Evolutionary conservation across 2,113 vertebrate species (phyloP), one percentile per base, ranked within the genome.

Genomic region (Baryphthengus martii): DNA sequence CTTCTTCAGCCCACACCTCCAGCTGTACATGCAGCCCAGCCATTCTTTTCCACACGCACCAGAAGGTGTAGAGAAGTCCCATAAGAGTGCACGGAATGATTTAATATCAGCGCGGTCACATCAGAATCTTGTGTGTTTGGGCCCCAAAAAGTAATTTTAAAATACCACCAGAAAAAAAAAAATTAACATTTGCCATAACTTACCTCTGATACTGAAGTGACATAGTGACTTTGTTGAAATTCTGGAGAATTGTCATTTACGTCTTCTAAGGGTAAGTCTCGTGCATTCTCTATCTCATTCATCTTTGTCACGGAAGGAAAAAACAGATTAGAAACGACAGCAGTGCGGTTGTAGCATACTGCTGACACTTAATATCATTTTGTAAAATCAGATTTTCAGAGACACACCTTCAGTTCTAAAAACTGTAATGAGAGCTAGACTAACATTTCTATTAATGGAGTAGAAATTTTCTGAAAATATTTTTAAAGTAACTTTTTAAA

Each of bases 221-320:
- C 90, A 6, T 98, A 98, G 16, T 37, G 6, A 40, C 80, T 17
- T 16, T 93, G 15, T 16, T 53, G 9, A 80, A 99, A 99, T 28
- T 96, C 8, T 6, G 98, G 98, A 7, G 85, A 29, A 17, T 98
- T 93, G 91, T 98, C 97, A 11, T 98, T 98, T 31, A 97, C 0
- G 16, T 98, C 98, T 9, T 4, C 20, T 78, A 98, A 5, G 6
- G 2, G 2, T 10, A 98, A 40, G 0, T 3, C 74, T 19, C 98
- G 95, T 2, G 0, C 15, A 25, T 98, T 98, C 33, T 93, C 49
- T 26, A 86, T 2, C 9, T 28, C 28, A 3, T 15, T 16, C 15
- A 0, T 7, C 96, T 97, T 71, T 10, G 4, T 6, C 44, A 79
- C 2, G 65, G 44, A 86, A 96, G 49, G 18, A 89, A 81, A 80